Evolutionary conservation across 2,888 invertebrate species (phyloP).

Genomic region (Drosophila stalkeri): DNA sequence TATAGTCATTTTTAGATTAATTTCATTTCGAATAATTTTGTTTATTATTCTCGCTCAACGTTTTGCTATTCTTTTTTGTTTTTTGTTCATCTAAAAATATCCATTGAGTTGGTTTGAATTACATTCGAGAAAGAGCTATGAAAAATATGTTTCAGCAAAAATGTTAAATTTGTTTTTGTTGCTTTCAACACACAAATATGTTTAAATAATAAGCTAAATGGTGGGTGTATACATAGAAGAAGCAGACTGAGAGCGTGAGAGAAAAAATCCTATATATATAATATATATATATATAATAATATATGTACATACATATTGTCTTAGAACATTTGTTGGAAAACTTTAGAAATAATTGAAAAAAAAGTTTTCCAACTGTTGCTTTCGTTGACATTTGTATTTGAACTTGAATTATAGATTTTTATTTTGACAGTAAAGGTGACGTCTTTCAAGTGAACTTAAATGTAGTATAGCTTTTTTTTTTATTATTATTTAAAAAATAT

Average conservation of each 20-base stretch:
- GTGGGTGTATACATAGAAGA: conserved; percentile 53
- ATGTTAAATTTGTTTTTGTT: conserved; percentile 13
- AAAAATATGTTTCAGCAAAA: conserved; percentile 65
- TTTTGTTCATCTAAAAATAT: conserved; percentile 69
- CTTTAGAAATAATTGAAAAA: conserved; percentile 44
- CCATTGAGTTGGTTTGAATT: conserved; percentile 71
- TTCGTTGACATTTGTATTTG: conserved; percentile 59
- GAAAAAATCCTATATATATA: background rate
- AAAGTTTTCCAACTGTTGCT: conserved; percentile 33
- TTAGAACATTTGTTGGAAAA: conserved; percentile 11
- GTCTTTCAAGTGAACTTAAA: conserved; percentile 10
- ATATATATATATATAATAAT: background rate
- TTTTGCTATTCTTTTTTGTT: conserved; percentile 27
- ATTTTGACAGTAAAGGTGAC: conserved; percentile 61
- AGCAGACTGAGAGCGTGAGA: conserved; percentile 32
- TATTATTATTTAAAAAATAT: background rate
- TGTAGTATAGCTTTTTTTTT: background rate
- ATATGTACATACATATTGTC: background rate
- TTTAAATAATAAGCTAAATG: conserved; percentile 68
- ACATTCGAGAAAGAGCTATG: conserved; percentile 60
- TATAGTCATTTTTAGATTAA: conserved; percentile 62
- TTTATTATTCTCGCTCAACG: conserved; percentile 69
- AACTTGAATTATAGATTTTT: conserved; percentile 65
- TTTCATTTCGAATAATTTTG: conserved; percentile 77
- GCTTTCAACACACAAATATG: conserved; percentile 65